Evolutionary conservation across 1,140 invertebrate genomes (phyloP).

Genomic region (Musca vetustissima): DNA sequence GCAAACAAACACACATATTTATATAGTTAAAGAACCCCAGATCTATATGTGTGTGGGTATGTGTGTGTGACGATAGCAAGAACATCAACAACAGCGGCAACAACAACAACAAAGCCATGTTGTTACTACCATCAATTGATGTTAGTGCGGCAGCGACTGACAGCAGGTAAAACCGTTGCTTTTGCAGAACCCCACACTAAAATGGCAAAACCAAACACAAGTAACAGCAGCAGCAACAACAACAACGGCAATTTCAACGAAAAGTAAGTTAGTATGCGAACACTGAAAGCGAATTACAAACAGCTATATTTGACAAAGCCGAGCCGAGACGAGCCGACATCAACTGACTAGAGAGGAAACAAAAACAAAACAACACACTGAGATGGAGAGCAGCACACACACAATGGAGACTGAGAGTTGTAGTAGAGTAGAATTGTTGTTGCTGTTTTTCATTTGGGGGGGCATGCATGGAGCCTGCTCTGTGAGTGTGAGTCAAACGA

Average conservation of each 20-base stretch:
- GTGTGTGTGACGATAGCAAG: too few species aligned
- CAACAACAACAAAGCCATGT: too few species aligned
- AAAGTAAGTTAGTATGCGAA: slow-evolving; percentile 24
- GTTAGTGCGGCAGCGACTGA: neutral
- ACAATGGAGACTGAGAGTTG: too few species aligned
- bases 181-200: slow-evolving; percentile 3
- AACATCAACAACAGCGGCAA: too few species aligned
- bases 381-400: neutral
- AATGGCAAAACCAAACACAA: neutral
- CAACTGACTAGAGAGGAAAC: too few species aligned
- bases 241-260: neutral
- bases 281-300: slow-evolving; percentile 20
- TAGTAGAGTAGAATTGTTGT: too few species aligned
- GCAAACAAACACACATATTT: too few species aligned
- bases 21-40: too few species aligned
- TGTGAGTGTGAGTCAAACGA: neutral
- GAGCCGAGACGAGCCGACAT: neutral
- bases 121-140: too few species aligned
- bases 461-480: neutral
- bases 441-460: neutral
- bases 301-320: neutral
- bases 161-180: slow-evolving; percentile 21
- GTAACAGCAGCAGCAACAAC: neutral
- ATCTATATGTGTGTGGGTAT: too few species aligned
- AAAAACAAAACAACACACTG: neutral